Conservation (phyloP, 2,113 vertebrate genomes). For the Cygnus atratus region DNA sequence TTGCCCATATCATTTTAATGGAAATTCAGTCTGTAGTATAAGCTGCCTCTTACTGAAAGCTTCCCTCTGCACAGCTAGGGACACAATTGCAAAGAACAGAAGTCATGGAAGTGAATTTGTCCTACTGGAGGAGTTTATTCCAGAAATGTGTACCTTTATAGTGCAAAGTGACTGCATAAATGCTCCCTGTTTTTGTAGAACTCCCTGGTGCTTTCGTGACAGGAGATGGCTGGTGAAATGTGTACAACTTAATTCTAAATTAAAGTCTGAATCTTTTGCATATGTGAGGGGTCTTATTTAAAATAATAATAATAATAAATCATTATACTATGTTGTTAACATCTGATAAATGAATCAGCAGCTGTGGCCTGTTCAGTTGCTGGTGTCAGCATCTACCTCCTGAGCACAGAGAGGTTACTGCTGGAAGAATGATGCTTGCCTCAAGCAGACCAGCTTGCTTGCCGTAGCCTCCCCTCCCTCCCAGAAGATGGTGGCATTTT, state of each 20-base stretch:
- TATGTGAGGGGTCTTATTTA: neutral
- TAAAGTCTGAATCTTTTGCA: neutral
- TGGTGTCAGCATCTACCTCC: neutral
- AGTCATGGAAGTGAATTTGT: neutral
- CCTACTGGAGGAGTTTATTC: neutral
- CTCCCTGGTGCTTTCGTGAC: neutral
- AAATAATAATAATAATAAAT: neutral
- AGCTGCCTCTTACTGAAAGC: neutral
- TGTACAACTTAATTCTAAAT: neutral
- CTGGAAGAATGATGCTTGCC: neutral
- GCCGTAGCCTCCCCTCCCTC: neutral
- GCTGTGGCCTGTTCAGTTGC: neutral
- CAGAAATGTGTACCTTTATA: neutral
- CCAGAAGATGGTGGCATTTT: neutral
- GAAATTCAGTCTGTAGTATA: neutral
- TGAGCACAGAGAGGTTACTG: neutral
- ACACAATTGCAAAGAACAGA: neutral
- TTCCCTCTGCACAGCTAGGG: neutral
- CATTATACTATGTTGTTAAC: neutral
- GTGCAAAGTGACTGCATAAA: neutral
- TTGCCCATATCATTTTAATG: neutral
- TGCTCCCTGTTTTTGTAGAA: neutral
- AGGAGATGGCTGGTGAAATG: neutral
- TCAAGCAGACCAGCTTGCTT: neutral
- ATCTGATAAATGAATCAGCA: neutral